A percentile compares a stretch with the other conserved stretches of the same genome.
phyloP scores from a whole-genome alignment of 1,140 invertebrate species.

The Brachionus manjavacas region DNA sequence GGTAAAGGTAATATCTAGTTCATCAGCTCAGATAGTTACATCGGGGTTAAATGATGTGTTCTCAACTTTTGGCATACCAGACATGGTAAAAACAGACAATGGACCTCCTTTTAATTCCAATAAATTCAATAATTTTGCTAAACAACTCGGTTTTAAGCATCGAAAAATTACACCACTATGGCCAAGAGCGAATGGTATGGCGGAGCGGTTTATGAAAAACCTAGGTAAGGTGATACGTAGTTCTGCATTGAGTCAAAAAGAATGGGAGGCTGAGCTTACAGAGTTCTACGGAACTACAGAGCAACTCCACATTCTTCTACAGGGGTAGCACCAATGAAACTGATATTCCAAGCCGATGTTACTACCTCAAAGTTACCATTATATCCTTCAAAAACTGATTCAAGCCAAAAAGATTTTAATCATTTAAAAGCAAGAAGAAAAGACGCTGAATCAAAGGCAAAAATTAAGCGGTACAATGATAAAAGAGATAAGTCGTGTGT shows the following conservation, averaged over 20 bases:
- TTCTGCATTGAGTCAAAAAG: neutral
- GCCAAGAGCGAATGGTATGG: constrained; percentile 44
- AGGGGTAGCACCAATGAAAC: neutral
- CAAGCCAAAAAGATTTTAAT: neutral
- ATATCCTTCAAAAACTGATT: neutral
- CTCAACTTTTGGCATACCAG: constrained; percentile 44
- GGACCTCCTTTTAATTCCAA: constrained; percentile 44
- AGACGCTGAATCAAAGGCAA: too few species aligned
- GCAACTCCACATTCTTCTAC: neutral
- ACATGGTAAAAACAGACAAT: constrained; percentile 44
- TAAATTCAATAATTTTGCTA: constrained; percentile 43
- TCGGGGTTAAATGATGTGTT: constrained; percentile 44
- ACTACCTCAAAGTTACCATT: neutral
- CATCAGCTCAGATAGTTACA: constrained; percentile 43
- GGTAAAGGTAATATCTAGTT: constrained; percentile 45
- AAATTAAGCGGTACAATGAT: too few species aligned
- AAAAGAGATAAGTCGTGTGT: too few species aligned
- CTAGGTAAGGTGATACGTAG: neutral
- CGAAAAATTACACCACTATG: constrained; percentile 44
- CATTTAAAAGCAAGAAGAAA: too few species aligned
- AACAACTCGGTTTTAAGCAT: constrained; percentile 42
- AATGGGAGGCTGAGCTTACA: neutral
- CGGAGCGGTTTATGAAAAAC: constrained; percentile 41
- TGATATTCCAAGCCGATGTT: neutral
- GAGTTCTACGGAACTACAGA: neutral